Base-by-base conservation (phyloP, 2,888 invertebrate species). In the Opisthograptis luteolata region DNA sequence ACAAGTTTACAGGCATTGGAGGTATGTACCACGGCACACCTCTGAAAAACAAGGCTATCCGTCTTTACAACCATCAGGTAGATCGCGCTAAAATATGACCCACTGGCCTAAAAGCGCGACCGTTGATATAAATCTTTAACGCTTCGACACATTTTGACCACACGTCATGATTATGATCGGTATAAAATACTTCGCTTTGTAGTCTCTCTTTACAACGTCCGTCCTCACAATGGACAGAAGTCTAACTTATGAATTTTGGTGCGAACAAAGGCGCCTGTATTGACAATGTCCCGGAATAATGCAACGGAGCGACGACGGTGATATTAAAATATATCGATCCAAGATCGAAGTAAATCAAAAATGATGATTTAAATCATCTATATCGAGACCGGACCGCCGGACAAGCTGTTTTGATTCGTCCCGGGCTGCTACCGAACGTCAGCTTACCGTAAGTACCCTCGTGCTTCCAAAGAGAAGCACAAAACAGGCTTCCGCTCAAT, bases 121-220 rank as follows among this genome's bases (percentile, higher is more conserved):
- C 59, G 67, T 62, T 62, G 78, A 76, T 78, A 88, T 88, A 88
- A 88, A 88, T 88, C 86, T 82, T 81, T 68, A 79, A 83, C 79
- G 83, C 85, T 78, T 86, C 87, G 85, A 84, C 85, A 87, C 88
- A 83, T 88, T 83, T 85, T 83, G 87, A 88, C 87, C 87, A 77
- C 89, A 85, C 82, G 86, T 87, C 89, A 81, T 70, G 70, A 79
- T 72, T 83, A 85, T 83, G 85, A 88, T 85, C 80, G 73, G 78
- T 77, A 85, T 85, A 82, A 84, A 81, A 84, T 84, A 77, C 75
- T 58, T 70, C 66, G 72, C 79, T 77, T 85, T 84, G 85, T 86
- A 72, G 68, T 64, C 45, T 65, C 68, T 69, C 66, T 76, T 79
- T 70, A 76, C 76, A 70, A 68, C 58, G 60, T 50, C 41, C 30